Base-by-base conservation (phyloP, 2,113 vertebrate genomes). In the Pipra filicauda region DNA sequence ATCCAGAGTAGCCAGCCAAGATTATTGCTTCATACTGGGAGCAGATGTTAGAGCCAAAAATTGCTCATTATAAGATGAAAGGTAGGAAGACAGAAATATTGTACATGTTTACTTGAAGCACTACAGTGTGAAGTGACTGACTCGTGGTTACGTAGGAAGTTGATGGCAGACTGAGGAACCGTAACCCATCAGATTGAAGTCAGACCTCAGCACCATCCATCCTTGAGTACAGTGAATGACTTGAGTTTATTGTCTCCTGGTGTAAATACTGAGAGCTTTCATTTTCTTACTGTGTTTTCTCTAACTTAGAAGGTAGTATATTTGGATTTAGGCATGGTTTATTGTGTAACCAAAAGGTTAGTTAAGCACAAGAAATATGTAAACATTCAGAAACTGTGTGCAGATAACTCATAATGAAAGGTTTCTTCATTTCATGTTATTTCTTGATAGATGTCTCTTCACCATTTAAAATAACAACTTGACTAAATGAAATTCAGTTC, bases 401-500 rank as follows among this genome's bases (percentile, higher is more conserved):
- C 58, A 76, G 58, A 41, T 73, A 85, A 39, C 55, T 87, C 15
- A 12, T 58, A 72, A 43, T 88, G 90, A 76, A 84, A 65, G 21
- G 15, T 49, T 89, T 89, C 51, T 91, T 84, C 0, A 8, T 87
- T 94, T 91, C 48, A 31, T 77, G 22, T 52, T 91, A 33, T 17
- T 91, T 76, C 54, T 76, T 91, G 18, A 22, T 61, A 49, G 52
- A 24, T n/a, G 23, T 74, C 19, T 88, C 49, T 82, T 87, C 2
- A 6, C n/a, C 0, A 0, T 83, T 90, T 69, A 39, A 76, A 70
- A 22, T 27, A 69, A 48, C 0, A 0, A 52, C 85, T 79, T 61
- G 44, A 35, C 54, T 69, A 39, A 90, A 70, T 66, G 52, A 55
- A 78, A 43, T 93, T 55, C 22, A 43, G 65, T 75, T 91, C 49